Evolutionary conservation across 2,113 vertebrate genomes (phyloP), one percentile per base, ranked within the genome.

Genomic region (Colossoma macropomum): DNA sequence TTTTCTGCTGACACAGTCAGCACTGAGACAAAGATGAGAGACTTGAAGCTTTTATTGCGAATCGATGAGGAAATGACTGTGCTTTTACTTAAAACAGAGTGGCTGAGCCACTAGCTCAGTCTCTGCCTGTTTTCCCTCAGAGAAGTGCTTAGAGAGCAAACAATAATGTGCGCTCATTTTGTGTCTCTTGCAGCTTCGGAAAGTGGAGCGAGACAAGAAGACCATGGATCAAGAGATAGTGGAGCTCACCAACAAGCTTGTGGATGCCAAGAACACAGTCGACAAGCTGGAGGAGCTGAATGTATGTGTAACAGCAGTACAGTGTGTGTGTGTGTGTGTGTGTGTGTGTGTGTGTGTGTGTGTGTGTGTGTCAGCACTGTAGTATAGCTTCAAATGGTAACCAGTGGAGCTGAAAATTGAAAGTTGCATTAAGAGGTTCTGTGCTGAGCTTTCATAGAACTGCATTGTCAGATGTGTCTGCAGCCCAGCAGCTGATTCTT

Each of bases 151-250:
- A 45, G 32, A 27, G 8, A 25, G 30, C 77, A 25, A 15, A 52
- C 45, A 34, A 23, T 7, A 23, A 13, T 56, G 75, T 82, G 13
- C 12, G 23, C 75, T 62, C 32, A 19, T 56, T 72, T 65, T 63
- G 32, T 62, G 0, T 59, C 32, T 72, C 75, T 89, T 81, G 73
- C 92, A 99, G 98, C 96, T 99, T 80, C 96, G 97, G 92, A 99
- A 98, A 89, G 97, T 98, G 63, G 97, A 99, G 93, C 92, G 97
- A 92, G 98, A 99, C 91, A 97, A 97, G 87, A 98, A 98, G 89
- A 99, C 96, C 0, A 94, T 99, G 93, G 97, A 99, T 92, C 96
- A 96, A 95, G 98, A 99, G 92, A 99, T 98, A 1, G 98, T 99
- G 90, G 97, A 97, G 90, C 96, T 99, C 77, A 99, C 98, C 80